A percentile compares a stretch with the other conserved stretches of the same genome.
Conservation (phyloP, 2,113 vertebrate species). For the Stercorarius parasiticus region DNA sequence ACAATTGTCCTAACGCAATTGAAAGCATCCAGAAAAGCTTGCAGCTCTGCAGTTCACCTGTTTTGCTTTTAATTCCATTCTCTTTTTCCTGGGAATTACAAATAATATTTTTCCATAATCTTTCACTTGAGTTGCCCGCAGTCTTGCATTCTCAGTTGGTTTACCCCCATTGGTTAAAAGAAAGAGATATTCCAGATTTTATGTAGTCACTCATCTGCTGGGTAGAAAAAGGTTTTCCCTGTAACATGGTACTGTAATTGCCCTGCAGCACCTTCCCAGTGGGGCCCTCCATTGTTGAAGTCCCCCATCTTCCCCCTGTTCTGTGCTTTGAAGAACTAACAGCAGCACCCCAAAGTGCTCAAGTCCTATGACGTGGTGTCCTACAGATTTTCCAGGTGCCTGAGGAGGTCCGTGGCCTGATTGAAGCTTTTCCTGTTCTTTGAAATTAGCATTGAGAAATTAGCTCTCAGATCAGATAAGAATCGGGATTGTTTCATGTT, state of each 20-base stretch:
- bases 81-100: neutral
- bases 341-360: neutral
- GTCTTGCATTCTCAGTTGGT: neutral
- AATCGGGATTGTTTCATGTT: neutral
- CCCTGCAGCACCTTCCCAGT: neutral
- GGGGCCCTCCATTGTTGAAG: neutral
- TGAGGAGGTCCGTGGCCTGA: neutral
- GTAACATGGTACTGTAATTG: accelerated
- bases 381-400: neutral
- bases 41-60: neutral
- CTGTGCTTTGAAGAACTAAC: neutral
- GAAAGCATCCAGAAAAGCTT: neutral
- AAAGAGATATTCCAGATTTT: neutral
- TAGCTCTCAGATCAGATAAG: neutral
- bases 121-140: neutral
- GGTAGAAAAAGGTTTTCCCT: neutral
- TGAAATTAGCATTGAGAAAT: neutral
- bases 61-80: neutral
- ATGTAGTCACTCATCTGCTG: neutral
- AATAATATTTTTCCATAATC: neutral
- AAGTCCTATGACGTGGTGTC: neutral
- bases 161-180: neutral
- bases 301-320: neutral
- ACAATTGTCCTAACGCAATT: neutral
- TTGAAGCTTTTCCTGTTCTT: neutral